These are phyloP conservation scores for Caenorhabditis elegans DNA, from an alignment of 1,140 invertebrate species.

Conservation along the genomic window DNA sequence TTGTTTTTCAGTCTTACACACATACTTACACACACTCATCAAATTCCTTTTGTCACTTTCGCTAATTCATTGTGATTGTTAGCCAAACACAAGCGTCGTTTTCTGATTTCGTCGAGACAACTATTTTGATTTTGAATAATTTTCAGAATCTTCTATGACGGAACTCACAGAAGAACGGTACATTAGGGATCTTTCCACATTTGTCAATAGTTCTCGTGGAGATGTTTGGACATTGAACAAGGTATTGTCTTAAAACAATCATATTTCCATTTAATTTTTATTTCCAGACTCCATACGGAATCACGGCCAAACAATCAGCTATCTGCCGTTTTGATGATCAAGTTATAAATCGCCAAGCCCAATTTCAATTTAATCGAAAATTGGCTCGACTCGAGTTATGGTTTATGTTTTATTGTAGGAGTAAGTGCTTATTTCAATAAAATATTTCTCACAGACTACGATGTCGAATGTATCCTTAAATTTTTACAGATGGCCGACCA, in stretches of 20 bases:
- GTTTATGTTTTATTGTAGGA: slow-evolving; percentile 18
- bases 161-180: slow-evolving; percentile 7
- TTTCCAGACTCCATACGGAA: not conserved
- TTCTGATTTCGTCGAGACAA: not conserved
- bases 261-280: too few relatives aligned
- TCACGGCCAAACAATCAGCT: slow-evolving; percentile 1
- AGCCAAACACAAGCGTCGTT: too few relatives aligned
- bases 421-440: not conserved
- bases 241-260: not conserved
- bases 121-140: not conserved
- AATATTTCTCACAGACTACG: too few relatives aligned
- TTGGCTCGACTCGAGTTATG: not conserved
- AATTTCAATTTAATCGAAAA: not conserved
- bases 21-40: not conserved
- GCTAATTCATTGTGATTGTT: too few relatives aligned
- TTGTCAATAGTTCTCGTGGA: not conserved
- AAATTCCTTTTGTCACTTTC: too few relatives aligned
- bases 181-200: not conserved
- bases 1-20: not conserved
- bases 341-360: not conserved
- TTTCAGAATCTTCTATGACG: not conserved
- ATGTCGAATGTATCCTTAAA: too few relatives aligned
- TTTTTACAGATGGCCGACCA: not conserved
- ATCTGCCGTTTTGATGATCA: slow-evolving; percentile 2
- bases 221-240: slow-evolving; percentile 5